Percentiles rank a stretch among this genome's conserved stretches.
Evolutionary conservation across 2,113 vertebrate genomes (phyloP).

Genomic region (Sus scrofa): T2T-Sscrofa CM000814.6:60505001-60505500

Average conservation of each 20-base stretch:
- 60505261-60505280: not conserved
- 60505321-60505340: not conserved
- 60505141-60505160: not conserved
- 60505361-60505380: fast-evolving
- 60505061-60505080: not conserved
- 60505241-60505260: not conserved
- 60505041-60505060: not conserved
- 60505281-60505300: not conserved
- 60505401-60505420: not conserved
- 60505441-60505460: not conserved
- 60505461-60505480: not conserved
- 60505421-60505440: fast-evolving
- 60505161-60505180: too few species aligned
- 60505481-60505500: not conserved
- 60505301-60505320: not conserved
- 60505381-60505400: not conserved
- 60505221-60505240: not conserved
- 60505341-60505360: too few species aligned
- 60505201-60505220: not conserved
- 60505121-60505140: not conserved
- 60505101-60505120: not conserved
- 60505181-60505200: not conserved
- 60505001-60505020: not conserved
- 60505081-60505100: not conserved
- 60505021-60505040: not conserved